Evolutionary conservation across 2,888 invertebrate species (phyloP), one percentile per base, ranked within the genome.

Genomic region (Nomada hirtipes): DNA sequence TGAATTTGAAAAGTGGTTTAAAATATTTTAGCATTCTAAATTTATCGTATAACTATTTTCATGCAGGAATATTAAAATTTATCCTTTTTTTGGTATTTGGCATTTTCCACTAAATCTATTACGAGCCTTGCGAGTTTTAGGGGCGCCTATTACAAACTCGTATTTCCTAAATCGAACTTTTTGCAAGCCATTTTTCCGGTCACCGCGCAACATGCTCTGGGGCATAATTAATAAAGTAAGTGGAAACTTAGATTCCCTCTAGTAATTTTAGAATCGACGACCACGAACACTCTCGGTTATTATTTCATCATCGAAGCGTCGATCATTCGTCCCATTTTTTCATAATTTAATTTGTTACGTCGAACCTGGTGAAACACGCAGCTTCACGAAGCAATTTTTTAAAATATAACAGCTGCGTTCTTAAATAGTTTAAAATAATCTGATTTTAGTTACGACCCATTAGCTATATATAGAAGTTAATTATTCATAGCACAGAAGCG

Each of bases 201-300:
- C 86, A 83, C 85, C 79, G 83, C 77, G 83, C 78, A 77, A 84
- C 85, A 82, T 74, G 87, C 84, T 70, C 64, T 76, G 55, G 69
- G 82, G 72, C 73, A 84, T 79, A 84, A 86, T 87, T 85, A 88
- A 89, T 79, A 85, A 83, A 84, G 87, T 82, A 84, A 86, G 83
- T 79, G 84, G 85, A 86, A 86, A 87, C 87, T 86, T 89, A 87
- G 86, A 84, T 83, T 82, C 82, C 76, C 84, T 83, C 82, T 80
- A 74, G 69, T 82, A 82, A 85, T 85, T 85, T 84, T 84, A 85
- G 82, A 82, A 72, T 76, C 84, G 57, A 67, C 59, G 50, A 36
- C 44, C 68, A 57, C 57, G 57, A 72, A 53, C 76, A 68, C 67
- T 67, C 68, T 59, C 76, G 57, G 59, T 65, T 64, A 80, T 76